Base-by-base conservation (phyloP, 2,797 vertebrate genomes). In the Microctenopoma steveboyesi region DNA sequence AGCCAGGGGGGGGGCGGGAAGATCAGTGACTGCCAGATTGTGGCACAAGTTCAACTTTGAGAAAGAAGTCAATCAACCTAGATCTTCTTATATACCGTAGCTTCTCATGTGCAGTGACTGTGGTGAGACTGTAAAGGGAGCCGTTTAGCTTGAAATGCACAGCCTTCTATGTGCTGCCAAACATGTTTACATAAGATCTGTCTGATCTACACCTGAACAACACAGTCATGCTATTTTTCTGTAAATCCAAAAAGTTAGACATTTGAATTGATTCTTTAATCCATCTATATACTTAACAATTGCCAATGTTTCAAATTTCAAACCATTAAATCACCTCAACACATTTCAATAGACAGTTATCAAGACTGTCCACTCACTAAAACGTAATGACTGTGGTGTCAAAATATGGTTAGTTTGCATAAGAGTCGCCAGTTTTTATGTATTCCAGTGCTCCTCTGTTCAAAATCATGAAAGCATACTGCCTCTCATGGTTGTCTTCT, bases 161-260 rank as follows among this genome's bases (percentile, higher is more conserved):
- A 2, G 18, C 28, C 22, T 2, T 16, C 1, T 16, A 10, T 57
- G 43, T 1, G 12, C 22, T 12, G 30, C 8, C 8, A 52, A 35
- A 45, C 35, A n/a, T 60, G 27, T 61, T 70, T 30, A 43, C 7
- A 68, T 47, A 12, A 48, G 39, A 35, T 49, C 28, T 30, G 22
- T 43, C 33, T 9, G 7, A 64, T 70, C 51, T 65, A 42, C 40
- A 18, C 22, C 51, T 51, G n/a, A 59, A 55, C 59, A 55, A 60
- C 30, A 63, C 51, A 75, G 56, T 22, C 40, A 14, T 35, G 18
- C 22, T 56, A 6, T 57, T 68, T 58, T 49, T n/a, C 14, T 51
- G 35, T 76, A 64, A 79, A 79, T 72, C n/a, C 42, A 39, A 4
- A 76, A 75, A 80, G 7, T 62, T 74, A 37, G 74, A 64, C 75